Conservation (phyloP, 2,113 vertebrate species). For the Nothocercus nigrocapillus region DNA sequence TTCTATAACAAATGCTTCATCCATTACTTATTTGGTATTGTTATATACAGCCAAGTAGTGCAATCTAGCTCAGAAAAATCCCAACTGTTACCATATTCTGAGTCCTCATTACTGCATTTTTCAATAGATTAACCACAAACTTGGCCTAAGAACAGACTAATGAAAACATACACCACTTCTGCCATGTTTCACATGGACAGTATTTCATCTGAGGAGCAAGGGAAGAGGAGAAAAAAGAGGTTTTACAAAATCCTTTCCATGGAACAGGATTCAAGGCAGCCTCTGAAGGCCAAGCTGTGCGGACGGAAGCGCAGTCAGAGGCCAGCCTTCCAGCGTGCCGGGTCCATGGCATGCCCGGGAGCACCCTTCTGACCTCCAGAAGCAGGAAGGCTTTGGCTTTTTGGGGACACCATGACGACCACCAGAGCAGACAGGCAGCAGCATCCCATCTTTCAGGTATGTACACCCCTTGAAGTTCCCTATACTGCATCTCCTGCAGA, state of each 20-base stretch:
- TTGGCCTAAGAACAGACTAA: neutral
- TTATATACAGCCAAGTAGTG: neutral
- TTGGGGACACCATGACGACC: fast-evolving
- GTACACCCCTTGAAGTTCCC: neutral
- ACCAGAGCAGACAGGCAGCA: fast-evolving
- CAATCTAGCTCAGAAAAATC: neutral
- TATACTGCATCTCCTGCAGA: neutral
- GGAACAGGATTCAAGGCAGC: neutral
- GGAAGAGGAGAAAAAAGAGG: neutral
- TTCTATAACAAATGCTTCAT: neutral
- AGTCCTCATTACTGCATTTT: neutral
- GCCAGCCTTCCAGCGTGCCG: neutral
- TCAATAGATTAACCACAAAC: neutral
- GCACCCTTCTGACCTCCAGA: neutral
- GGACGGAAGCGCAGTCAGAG: neutral
- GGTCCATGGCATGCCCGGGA: fast-evolving
- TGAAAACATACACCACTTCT: neutral
- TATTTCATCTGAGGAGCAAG: neutral
- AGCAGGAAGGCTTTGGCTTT: too few species aligned
- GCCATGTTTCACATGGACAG: neutral
- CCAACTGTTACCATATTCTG: neutral
- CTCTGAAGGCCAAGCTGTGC: neutral
- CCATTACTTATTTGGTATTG: constrained; percentile 11
- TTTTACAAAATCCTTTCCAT: neutral
- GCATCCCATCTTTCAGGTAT: neutral